These are phyloP conservation scores for Vespertilio murinus DNA, from an alignment of 2,797 vertebrate species.

Conservation along the genomic window DNA sequence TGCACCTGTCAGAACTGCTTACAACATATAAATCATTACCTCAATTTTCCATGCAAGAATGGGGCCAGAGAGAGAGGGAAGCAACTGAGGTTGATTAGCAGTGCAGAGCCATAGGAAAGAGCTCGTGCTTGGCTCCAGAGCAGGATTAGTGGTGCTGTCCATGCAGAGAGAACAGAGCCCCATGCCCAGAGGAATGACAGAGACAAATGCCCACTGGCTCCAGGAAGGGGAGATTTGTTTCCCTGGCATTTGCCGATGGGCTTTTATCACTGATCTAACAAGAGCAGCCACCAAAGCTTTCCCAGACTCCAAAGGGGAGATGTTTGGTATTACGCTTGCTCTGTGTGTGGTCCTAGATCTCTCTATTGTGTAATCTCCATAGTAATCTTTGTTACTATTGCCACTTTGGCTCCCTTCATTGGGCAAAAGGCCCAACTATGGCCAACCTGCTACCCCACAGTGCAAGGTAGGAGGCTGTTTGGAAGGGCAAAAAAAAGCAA, in stretches of 20 bases:
- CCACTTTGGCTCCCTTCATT: background rate
- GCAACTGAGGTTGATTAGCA: conserved; percentile 30
- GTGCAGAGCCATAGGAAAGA: conserved; percentile 61
- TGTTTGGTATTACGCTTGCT: background rate
- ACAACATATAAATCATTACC: conserved; percentile 75
- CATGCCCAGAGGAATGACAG: conserved; percentile 20
- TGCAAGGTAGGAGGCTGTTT: background rate
- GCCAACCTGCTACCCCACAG: background rate
- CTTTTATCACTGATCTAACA: conserved; percentile 30
- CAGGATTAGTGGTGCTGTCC: conserved; percentile 57
- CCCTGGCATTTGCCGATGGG: conserved; percentile 51
- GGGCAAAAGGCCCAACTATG: background rate
- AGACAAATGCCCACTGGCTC: conserved; percentile 64
- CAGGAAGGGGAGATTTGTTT: conserved; percentile 56
- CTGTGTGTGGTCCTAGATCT: background rate
- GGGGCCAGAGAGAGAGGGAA: background rate
- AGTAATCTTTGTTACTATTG: background rate
- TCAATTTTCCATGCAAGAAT: conserved; percentile 66
- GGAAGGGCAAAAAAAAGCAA: background rate
- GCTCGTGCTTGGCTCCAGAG: conserved; percentile 35
- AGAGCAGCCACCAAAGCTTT: background rate
- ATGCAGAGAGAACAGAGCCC: conserved; percentile 51
- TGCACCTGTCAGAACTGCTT: conserved; percentile 67
- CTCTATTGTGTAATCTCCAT: background rate
- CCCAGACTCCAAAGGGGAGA: background rate